phyloP scores from a whole-genome alignment of 2,888 invertebrate genomes.

The Geotrupes spiniger region DNA sequence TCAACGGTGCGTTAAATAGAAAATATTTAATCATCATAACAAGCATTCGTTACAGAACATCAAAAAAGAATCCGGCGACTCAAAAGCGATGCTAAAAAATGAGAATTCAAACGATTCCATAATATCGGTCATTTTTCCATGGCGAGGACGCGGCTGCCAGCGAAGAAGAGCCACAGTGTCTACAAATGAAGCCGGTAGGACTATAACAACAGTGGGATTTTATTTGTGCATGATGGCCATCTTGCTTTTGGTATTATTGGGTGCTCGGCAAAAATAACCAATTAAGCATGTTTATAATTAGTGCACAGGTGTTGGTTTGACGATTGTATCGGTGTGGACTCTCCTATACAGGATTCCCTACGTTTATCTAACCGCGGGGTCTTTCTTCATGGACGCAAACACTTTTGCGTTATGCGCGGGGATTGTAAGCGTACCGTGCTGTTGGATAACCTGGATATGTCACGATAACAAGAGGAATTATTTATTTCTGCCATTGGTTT shows the following conservation, averaged over 20 bases:
- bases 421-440: slow-evolving; percentile 25
- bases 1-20: too few species aligned
- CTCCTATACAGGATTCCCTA: slow-evolving; percentile 25
- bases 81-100: not conserved
- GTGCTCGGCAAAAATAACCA: not conserved
- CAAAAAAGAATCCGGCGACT: too few species aligned
- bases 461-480: slow-evolving; percentile 27
- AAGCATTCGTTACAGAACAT: too few species aligned
- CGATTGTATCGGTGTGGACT: slow-evolving; percentile 23
- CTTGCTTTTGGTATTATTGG: slow-evolving; percentile 27
- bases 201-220: slow-evolving; percentile 22
- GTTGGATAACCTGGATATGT: slow-evolving; percentile 28
- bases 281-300: slow-evolving; percentile 10
- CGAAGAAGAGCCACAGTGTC: slow-evolving; percentile 16
- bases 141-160: slow-evolving; percentile 14
- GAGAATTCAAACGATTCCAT: slow-evolving; percentile 24
- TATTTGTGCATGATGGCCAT: slow-evolving; percentile 28
- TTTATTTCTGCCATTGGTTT: slow-evolving; percentile 26
- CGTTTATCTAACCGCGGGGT: slow-evolving; percentile 22
- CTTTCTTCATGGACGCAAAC: slow-evolving; percentile 20
- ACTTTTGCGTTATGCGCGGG: slow-evolving; percentile 25
- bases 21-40: too few species aligned
- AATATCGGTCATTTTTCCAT: slow-evolving; percentile 27
- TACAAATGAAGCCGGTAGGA: slow-evolving; percentile 20
- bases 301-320: slow-evolving; percentile 24